A percentile compares a stretch with the other conserved stretches of the same genome.
phyloP scores from a whole-genome alignment of 2,888 invertebrate species.

The Lymantria monacha region DNA sequence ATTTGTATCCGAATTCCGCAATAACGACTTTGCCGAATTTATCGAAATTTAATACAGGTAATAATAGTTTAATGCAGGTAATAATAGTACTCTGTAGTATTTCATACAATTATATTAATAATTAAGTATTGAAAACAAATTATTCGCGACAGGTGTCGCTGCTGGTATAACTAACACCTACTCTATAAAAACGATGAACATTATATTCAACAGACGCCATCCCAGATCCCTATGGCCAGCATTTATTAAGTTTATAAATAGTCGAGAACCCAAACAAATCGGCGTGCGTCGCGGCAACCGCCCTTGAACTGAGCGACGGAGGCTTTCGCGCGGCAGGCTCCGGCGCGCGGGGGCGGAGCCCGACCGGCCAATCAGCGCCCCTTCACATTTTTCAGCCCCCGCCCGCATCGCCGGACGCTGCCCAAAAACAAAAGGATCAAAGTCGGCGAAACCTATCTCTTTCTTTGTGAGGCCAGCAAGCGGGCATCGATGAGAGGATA shows the following conservation, averaged over 20 bases:
- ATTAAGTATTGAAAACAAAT: no score
- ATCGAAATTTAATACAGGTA: no score
- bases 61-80: no score
- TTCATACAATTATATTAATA: no score
- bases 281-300: slow-evolving; percentile 66
- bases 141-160: no score
- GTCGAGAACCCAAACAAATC: slow-evolving; percentile 65
- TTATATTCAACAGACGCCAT: no score
- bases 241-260: slow-evolving; percentile 43
- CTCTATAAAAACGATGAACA: no score
- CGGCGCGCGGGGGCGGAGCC: slow-evolving; percentile 69
- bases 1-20: no score
- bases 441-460: slow-evolving; percentile 82
- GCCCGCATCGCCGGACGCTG: slow-evolving; percentile 81
- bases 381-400: slow-evolving; percentile 80
- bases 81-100: no score
- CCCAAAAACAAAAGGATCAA: slow-evolving; percentile 83
- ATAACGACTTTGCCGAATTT: no score
- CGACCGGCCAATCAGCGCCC: slow-evolving; percentile 77
- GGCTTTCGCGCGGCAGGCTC: slow-evolving; percentile 51
- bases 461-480: slow-evolving; percentile 79
- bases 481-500: slow-evolving; percentile 81
- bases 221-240: slow-evolving; percentile 9
- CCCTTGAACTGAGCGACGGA: slow-evolving; percentile 74
- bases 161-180: no score